These are phyloP conservation scores for Brachystomella parvula DNA, from an alignment of 1,140 invertebrate species.

Conservation along the genomic window DNA sequence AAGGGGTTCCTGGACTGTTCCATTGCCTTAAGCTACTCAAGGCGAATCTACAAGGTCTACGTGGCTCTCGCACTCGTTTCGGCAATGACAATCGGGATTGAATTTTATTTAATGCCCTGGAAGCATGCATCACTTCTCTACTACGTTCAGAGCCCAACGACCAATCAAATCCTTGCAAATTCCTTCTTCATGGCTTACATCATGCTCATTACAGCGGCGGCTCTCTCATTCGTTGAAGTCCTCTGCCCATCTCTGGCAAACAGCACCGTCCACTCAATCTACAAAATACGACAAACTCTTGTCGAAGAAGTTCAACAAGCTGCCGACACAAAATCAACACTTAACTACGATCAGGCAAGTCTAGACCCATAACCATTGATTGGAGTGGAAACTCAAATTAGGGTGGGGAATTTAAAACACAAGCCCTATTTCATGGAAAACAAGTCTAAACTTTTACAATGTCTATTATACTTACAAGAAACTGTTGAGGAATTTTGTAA, in stretches of 20 bases:
- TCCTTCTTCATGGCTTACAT: constrained; percentile 29
- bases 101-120: not conserved
- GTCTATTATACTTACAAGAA: no score
- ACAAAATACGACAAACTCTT: not conserved
- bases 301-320: not conserved
- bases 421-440: no score
- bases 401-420: no score
- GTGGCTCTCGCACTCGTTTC: constrained; percentile 7
- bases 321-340: no score
- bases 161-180: not conserved
- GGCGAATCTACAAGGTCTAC: constrained; percentile 11
- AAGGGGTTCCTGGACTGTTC: constrained; percentile 4
- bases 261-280: constrained; percentile 10
- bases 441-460: no score
- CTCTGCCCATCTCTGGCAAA: constrained; percentile 26
- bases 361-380: no score
- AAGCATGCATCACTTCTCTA: constrained; percentile 16
- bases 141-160: constrained; percentile 2
- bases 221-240: constrained; percentile 30
- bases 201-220: constrained; percentile 13
- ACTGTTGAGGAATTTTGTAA: no score
- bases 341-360: no score
- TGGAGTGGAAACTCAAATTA: no score
- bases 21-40: not conserved
- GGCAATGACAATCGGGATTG: not conserved